Conservation (phyloP, 2,113 vertebrate species). For the Prunella fulvescens region DNA sequence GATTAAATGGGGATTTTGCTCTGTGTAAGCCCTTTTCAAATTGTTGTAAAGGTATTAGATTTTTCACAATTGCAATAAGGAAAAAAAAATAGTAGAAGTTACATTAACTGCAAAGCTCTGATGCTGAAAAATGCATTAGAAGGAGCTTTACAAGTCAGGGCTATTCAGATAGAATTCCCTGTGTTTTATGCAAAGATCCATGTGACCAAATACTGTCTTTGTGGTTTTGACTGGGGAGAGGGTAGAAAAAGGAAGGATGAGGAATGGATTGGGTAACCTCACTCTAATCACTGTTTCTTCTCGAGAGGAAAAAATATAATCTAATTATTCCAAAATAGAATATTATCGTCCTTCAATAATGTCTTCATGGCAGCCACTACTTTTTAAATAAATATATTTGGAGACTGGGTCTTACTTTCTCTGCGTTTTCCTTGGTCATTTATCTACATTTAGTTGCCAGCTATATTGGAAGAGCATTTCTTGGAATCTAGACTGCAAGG, state of each 20-base stretch:
- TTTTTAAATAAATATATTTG: background rate
- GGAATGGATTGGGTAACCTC: background rate
- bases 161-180: slow-evolving; percentile 24
- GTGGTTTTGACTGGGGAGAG: background rate
- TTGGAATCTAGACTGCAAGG: background rate
- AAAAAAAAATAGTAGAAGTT: slow-evolving; percentile 40
- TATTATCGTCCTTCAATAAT: background rate
- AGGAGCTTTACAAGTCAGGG: slow-evolving; percentile 11
- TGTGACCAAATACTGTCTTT: slow-evolving; percentile 15
- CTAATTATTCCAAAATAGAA: background rate
- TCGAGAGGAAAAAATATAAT: background rate
- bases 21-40: slow-evolving; percentile 42
- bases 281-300: background rate
- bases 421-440: background rate
- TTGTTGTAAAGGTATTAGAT: slow-evolving; percentile 50
- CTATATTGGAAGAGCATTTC: background rate
- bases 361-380: background rate
- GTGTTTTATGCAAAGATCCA: background rate
- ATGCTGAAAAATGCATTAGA: slow-evolving; percentile 24
- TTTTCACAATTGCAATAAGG: slow-evolving; percentile 25
- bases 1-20: slow-evolving; percentile 43
- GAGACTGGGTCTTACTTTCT: background rate
- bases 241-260: background rate
- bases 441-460: background rate
- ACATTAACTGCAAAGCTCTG: slow-evolving; percentile 30